These are phyloP conservation scores for Amblyraja radiata DNA, from an alignment of 2,797 vertebrate genomes.

Conservation along the genomic window DNA sequence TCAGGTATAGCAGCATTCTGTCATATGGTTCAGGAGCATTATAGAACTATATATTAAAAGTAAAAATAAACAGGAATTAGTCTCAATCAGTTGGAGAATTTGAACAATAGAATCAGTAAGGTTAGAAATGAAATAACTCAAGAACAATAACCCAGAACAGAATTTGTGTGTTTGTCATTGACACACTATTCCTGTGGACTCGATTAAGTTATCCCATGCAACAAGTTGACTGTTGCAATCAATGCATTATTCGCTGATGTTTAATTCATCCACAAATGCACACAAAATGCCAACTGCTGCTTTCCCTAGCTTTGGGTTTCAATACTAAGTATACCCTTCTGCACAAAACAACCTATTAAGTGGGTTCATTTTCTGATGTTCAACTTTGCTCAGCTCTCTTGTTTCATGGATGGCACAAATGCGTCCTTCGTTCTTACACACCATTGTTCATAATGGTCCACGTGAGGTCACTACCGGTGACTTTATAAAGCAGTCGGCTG, in stretches of 20 bases:
- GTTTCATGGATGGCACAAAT: neutral
- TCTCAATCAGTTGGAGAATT: neutral
- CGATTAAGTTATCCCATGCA: no score
- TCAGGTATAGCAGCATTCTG: slow-evolving; percentile 86
- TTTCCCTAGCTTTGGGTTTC: no score
- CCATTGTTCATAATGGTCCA: neutral
- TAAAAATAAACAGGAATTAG: neutral
- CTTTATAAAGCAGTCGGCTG: neutral
- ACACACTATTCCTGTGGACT: neutral
- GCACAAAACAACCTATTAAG: neutral
- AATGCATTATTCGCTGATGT: neutral
- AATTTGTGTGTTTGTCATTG: neutral
- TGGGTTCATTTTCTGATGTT: neutral
- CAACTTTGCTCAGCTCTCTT: neutral
- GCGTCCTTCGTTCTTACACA: no score
- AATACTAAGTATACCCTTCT: neutral
- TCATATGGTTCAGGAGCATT: slow-evolving; percentile 78
- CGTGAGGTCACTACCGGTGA: neutral
- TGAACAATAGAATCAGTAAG: neutral
- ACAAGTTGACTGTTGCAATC: neutral
- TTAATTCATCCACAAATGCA: neutral
- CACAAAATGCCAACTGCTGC: neutral
- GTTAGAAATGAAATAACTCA: neutral
- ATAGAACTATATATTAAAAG: slow-evolving; percentile 68
- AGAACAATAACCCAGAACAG: neutral